phyloP scores from a whole-genome alignment of 2,888 invertebrate species.

The Nowickia ferox region DNA sequence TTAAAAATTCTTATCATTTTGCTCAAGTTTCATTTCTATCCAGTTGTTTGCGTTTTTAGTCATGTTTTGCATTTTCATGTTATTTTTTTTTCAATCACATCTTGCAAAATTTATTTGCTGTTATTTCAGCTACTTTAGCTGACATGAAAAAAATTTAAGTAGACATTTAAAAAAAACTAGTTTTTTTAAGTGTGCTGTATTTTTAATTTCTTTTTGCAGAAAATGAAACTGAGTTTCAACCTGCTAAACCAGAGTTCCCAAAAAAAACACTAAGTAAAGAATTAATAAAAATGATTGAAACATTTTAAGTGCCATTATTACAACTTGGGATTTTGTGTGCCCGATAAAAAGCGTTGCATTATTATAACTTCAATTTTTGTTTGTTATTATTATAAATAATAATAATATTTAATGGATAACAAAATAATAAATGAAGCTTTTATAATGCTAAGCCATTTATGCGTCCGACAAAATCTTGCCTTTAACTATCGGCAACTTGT shows the following conservation, averaged over 20 bases:
- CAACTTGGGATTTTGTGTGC: too few species aligned
- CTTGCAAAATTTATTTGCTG: conserved; percentile 53
- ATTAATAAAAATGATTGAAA: neutral
- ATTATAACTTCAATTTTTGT: too few species aligned
- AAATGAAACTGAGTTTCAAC: conserved; percentile 39
- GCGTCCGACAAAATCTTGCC: too few species aligned
- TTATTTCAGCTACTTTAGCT: conserved; percentile 41
- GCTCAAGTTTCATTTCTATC: conserved; percentile 21
- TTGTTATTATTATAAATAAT: too few species aligned
- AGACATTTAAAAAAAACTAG: conserved; percentile 36
- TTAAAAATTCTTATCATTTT: conserved; percentile 15
- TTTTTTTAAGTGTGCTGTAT: conserved; percentile 18
- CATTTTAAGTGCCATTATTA: neutral
- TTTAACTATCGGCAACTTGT: too few species aligned
- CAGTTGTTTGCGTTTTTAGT: conserved; percentile 17
- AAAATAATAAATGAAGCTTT: too few species aligned
- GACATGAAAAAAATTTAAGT: neutral
- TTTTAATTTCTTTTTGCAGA: conserved; percentile 26
- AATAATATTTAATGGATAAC: too few species aligned
- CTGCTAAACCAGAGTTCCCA: neutral
- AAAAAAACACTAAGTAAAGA: neutral
- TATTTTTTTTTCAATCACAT: conserved; percentile 2
- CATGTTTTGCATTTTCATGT: conserved; percentile 20
- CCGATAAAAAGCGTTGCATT: too few species aligned
- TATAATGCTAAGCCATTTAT: too few species aligned